Percentiles rank a stretch among this genome's conserved stretches.
These are phyloP conservation scores for Cyphomyrus plagiostoma DNA, from an alignment of 2,113 vertebrate genomes.

Conservation along the genomic window DNA sequence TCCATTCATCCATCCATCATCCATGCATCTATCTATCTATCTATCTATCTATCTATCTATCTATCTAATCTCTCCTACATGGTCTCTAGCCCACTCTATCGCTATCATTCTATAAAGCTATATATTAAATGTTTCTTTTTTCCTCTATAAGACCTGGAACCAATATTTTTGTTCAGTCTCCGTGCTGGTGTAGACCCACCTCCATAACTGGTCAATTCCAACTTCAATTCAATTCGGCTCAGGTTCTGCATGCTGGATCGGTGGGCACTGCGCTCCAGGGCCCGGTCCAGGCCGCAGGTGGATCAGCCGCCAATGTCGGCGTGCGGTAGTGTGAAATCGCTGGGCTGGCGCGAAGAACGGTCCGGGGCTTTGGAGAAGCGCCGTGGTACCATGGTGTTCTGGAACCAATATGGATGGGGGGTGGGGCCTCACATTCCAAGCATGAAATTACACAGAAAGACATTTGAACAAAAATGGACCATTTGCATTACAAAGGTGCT, in stretches of 20 bases:
- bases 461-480: background rate
- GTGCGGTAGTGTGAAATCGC: constrained; percentile 8
- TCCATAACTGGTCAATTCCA: background rate
- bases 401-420: background rate
- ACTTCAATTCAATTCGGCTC: background rate
- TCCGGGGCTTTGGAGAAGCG: background rate
- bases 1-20: too few relatives aligned
- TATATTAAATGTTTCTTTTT: constrained; percentile 23
- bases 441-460: constrained; percentile 27
- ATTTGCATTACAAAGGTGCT: background rate
- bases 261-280: background rate
- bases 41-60: background rate
- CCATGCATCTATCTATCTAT: background rate
- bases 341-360: background rate
- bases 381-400: background rate
- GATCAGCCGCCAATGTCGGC: background rate
- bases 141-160: background rate
- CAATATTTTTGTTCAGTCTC: constrained; percentile 9
- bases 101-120: constrained; percentile 20
- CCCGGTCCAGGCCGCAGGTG: background rate
- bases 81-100: constrained; percentile 34
- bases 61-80: background rate
- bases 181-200: background rate
- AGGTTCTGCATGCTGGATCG: background rate
- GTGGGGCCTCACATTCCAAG: constrained; percentile 3